Conservation (phyloP, 2,888 invertebrate genomes). For the Scrobipalpa costella region DNA sequence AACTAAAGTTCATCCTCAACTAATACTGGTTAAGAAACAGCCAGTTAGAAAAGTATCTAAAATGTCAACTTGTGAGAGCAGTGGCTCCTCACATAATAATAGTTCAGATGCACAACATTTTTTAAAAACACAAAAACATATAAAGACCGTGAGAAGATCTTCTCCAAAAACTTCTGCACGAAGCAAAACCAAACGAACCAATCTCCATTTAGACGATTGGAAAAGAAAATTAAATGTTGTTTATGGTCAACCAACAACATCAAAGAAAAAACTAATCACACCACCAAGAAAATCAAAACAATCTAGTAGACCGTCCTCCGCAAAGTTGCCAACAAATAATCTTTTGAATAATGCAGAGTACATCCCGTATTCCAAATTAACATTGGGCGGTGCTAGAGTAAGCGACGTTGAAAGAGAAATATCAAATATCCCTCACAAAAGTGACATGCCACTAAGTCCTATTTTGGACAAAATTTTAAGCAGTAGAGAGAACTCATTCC, state of each 20-base stretch:
- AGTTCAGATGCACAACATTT: slow-evolving; percentile 52
- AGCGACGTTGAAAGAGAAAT: slow-evolving; percentile 72
- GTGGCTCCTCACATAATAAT: slow-evolving; percentile 59
- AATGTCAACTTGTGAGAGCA: slow-evolving; percentile 66
- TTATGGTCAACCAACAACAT: slow-evolving; percentile 51
- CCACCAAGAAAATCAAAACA: slow-evolving; percentile 41
- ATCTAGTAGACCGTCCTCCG: slow-evolving; percentile 30
- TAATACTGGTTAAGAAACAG: slow-evolving; percentile 33
- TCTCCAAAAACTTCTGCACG: slow-evolving; percentile 45
- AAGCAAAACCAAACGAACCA: slow-evolving; percentile 35
- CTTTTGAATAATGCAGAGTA: slow-evolving; percentile 63
- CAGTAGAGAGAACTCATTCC: slow-evolving; percentile 64
- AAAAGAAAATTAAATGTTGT: slow-evolving; percentile 62
- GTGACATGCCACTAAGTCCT: slow-evolving; percentile 60
- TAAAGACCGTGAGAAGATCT: slow-evolving; percentile 39
- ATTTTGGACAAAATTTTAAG: slow-evolving; percentile 67
- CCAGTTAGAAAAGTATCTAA: slow-evolving; percentile 58
- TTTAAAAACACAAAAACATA: slow-evolving; percentile 43
- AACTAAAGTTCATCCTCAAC: slow-evolving; percentile 26
- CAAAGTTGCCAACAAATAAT: slow-evolving; percentile 13
- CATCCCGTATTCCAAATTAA: slow-evolving; percentile 74
- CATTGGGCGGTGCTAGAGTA: slow-evolving; percentile 67
- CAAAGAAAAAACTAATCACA: slow-evolving; percentile 44
- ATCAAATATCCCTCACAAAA: slow-evolving; percentile 56
- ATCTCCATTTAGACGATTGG: slow-evolving; percentile 60